Evolutionary conservation across 2,888 invertebrate species (phyloP).

Genomic region (Schrankia costaestrigalis): DNA sequence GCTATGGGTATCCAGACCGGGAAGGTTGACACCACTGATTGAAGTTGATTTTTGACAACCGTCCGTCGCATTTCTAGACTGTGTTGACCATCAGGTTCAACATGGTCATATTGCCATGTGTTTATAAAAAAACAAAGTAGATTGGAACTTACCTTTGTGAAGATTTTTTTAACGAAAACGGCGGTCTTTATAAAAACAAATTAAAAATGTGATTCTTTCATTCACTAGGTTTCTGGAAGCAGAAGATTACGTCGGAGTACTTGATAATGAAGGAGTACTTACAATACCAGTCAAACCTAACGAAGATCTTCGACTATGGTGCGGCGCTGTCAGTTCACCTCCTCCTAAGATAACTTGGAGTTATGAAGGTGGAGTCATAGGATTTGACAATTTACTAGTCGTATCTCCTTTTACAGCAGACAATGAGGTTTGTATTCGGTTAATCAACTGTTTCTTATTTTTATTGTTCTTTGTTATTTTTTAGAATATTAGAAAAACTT

Average conservation of each 20-base stretch:
- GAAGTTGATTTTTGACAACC: no score
- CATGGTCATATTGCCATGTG: no score
- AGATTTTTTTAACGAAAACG: background rate
- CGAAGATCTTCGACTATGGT: slow-evolving; percentile 80
- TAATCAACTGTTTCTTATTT: background rate
- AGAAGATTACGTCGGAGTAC: slow-evolving; percentile 63
- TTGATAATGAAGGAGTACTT: slow-evolving; percentile 55
- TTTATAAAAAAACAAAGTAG: no score
- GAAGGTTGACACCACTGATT: no score
- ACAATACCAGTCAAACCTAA: slow-evolving; percentile 54
- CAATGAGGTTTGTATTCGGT: slow-evolving; percentile 61
- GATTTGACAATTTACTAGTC: slow-evolving; percentile 54
- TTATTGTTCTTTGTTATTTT: background rate
- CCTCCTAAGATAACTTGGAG: slow-evolving; percentile 82
- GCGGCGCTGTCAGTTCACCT: slow-evolving; percentile 83
- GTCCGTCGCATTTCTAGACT: no score
- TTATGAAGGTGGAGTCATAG: slow-evolving; percentile 64
- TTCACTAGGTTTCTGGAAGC: slow-evolving; percentile 66
- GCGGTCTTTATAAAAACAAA: background rate
- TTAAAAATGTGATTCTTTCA: background rate
- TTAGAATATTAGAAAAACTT: no score
- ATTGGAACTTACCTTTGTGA: no score
- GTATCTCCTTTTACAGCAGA: slow-evolving; percentile 60
- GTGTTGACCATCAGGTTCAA: no score
- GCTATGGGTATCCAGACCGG: no score